Evolutionary conservation across 2,888 invertebrate genomes (phyloP), one percentile per base, ranked within the genome.

Genomic region (Marasmarcha lunaedactyla): DNA sequence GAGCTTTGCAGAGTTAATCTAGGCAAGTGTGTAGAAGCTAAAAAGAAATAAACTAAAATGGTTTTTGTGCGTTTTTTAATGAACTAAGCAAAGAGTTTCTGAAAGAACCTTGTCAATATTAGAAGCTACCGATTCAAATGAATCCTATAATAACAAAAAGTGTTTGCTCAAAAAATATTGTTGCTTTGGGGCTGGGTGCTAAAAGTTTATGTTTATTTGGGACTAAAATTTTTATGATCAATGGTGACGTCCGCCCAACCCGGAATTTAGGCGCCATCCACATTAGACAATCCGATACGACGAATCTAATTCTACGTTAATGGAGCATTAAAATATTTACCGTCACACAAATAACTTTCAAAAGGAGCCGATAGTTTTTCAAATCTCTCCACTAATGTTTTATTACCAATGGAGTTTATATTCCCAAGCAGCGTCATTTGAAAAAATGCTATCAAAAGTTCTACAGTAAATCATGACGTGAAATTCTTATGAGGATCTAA

Each of bases 271-370:
- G 81, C 81, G 81, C 81, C 81, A 71, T 58, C 55, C 48, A 56
- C 78, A 81, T 78, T 77, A 79, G 72, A 71, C 67, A 66, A 64
- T 58, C 65, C 69, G 74, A 78, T 78, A 78, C 64, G 30, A 58
- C 61, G 63, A 66, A 70, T 69, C 71, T 57, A 65, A 71, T 62
- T 62, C 61, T 55, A 67, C 71, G 64, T 77, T 77, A 79, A 78
- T 73, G 68, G 67, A 60, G 71, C 76, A 78, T 79, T 71, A 78
- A 78, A 78, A 71, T 70, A 63, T 77, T 77, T 70, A 74, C 63
- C 70, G 69, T 60, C 74, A 69, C 71, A 79, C 79, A 79, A 81
- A 81, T 81, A 70, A 78, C 62, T 51, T 50, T 53, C 60, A 51
- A 73, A 81, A 77, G 73, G 64, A 69, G 64, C 81, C 81, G 79